phyloP scores from a whole-genome alignment of 2,113 vertebrate genomes.

The Poecilia latipinna region DNA sequence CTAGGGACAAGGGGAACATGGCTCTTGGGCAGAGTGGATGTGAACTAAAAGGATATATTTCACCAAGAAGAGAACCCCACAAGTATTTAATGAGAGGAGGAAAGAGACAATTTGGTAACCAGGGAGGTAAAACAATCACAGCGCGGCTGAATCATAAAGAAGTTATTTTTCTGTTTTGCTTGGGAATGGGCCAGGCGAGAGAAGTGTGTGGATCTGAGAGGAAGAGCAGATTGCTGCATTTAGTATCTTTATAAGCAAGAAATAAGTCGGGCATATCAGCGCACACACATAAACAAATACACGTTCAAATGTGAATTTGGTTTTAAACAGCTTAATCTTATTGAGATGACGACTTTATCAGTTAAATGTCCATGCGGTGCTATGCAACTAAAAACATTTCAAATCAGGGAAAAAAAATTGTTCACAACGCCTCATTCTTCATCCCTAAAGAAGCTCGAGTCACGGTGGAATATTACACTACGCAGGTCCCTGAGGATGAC shows the following conservation, averaged over 20 bases:
- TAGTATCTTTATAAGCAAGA: slow-evolving; percentile 44
- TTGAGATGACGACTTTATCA: slow-evolving; percentile 35
- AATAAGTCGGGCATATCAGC: slow-evolving; percentile 47
- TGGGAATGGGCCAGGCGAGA: slow-evolving; percentile 71
- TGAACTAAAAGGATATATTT: slow-evolving; percentile 76
- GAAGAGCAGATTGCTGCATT: slow-evolving; percentile 39
- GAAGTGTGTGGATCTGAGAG: slow-evolving; percentile 39
- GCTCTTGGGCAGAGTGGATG: slow-evolving; percentile 73
- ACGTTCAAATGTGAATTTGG: slow-evolving; percentile 22
- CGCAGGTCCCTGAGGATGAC: slow-evolving; percentile 13
- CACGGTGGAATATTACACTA: slow-evolving; percentile 6
- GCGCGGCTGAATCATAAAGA: slow-evolving; percentile 80
- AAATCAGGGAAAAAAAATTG: neutral
- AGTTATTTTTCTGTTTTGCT: slow-evolving; percentile 81
- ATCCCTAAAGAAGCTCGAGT: slow-evolving; percentile 5
- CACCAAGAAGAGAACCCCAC: slow-evolving; percentile 62
- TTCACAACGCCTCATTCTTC: neutral
- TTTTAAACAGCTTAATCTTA: slow-evolving; percentile 26
- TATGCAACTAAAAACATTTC: slow-evolving; percentile 16
- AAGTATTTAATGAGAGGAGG: slow-evolving; percentile 65
- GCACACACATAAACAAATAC: slow-evolving; percentile 17
- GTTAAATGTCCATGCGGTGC: slow-evolving; percentile 17
- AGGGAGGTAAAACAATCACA: slow-evolving; percentile 80
- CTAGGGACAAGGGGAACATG: slow-evolving; percentile 74
- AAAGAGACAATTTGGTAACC: slow-evolving; percentile 77